phyloP scores from a whole-genome alignment of 2,797 vertebrate species.

The Rhincodon typus region DNA sequence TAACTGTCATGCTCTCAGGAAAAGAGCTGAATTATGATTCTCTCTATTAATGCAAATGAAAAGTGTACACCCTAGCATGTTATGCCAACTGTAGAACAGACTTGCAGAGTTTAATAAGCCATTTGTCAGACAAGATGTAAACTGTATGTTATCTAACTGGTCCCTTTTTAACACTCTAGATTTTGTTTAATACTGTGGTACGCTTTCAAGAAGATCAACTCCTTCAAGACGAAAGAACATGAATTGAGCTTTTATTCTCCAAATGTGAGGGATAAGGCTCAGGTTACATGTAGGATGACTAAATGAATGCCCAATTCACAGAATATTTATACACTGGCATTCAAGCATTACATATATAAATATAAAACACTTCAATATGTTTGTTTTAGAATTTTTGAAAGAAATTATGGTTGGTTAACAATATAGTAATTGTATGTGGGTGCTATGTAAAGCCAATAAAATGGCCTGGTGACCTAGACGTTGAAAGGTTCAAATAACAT shows the following conservation, averaged over 20 bases:
- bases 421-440: constrained; percentile 35
- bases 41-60: neutral
- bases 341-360: constrained; percentile 37
- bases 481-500: constrained; percentile 34
- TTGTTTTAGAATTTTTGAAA: constrained; percentile 38
- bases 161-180: constrained; percentile 33
- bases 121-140: constrained; percentile 22
- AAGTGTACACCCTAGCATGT: constrained; percentile 18
- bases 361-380: constrained; percentile 38
- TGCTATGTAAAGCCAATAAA: constrained; percentile 30
- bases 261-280: constrained; percentile 29
- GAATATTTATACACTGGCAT: constrained; percentile 35
- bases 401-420: constrained; percentile 37
- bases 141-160: constrained; percentile 22
- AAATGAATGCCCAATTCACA: constrained; percentile 37
- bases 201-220: constrained; percentile 32
- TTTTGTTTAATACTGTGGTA: constrained; percentile 34
- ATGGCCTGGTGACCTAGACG: constrained; percentile 28
- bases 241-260: constrained; percentile 37
- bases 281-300: constrained; percentile 37
- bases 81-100: neutral
- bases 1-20: constrained; percentile 17
- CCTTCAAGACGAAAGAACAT: constrained; percentile 32
- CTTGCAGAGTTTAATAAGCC: constrained; percentile 20
- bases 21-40: constrained; percentile 20